Conservation (phyloP, 2,113 vertebrate species). For the Oophaga pumilio region DNA sequence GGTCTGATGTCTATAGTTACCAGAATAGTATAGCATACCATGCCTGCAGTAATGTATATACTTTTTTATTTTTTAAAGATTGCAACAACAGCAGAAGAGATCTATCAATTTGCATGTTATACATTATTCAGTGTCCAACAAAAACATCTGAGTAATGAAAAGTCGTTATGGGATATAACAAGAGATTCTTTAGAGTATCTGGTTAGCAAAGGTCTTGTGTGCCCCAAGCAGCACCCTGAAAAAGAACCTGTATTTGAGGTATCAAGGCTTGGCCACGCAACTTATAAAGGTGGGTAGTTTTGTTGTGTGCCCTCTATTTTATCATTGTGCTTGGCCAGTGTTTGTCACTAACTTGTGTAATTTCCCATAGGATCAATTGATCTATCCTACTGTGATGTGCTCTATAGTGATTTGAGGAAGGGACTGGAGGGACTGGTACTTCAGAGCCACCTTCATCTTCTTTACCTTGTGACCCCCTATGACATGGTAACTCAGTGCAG, state of each 20-base stretch:
- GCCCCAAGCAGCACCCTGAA: slow-evolving; percentile 38
- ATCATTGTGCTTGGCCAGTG: neutral
- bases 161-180: slow-evolving; percentile 74
- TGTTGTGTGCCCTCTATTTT: neutral
- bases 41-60: neutral
- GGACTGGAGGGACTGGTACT: slow-evolving; percentile 90
- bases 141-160: slow-evolving; percentile 73
- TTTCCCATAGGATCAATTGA: slow-evolving; percentile 83
- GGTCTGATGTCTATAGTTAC: neutral
- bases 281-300: slow-evolving; percentile 82
- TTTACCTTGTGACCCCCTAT: slow-evolving; percentile 90
- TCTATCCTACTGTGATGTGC: slow-evolving; percentile 78
- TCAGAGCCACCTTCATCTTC: slow-evolving; percentile 85
- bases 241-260: slow-evolving; percentile 64
- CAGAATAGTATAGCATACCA: neutral
- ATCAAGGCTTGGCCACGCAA: slow-evolving; percentile 85
- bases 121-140: slow-evolving; percentile 87
- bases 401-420: slow-evolving; percentile 85
- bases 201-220: slow-evolving; percentile 79
- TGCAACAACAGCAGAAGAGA: slow-evolving; percentile 71
- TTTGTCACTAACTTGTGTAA: neutral
- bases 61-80: slow-evolving; percentile 72
- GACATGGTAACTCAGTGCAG: slow-evolving; percentile 79
- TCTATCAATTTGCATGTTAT: slow-evolving; percentile 76
- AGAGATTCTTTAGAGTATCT: slow-evolving; percentile 73